Evolutionary conservation across 2,888 invertebrate species (phyloP).

Genomic region (Drosophila paranaensis): DNA sequence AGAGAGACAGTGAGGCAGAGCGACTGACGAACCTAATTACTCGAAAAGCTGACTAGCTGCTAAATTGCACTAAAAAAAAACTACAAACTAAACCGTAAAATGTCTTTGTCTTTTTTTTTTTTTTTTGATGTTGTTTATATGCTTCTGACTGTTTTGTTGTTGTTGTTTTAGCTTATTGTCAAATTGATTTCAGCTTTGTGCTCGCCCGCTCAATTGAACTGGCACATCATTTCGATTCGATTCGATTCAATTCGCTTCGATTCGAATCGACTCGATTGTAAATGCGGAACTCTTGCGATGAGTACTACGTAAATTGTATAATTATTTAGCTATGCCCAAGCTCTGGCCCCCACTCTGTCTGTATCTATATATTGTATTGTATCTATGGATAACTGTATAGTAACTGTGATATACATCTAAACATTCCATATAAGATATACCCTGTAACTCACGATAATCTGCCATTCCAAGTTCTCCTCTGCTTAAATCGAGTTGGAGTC

Average conservation of each 20-base stretch:
- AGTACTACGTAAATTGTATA: constrained; percentile 38
- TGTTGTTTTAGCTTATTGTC: not conserved
- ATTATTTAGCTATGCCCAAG: constrained; percentile 2
- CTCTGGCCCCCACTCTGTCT: no score
- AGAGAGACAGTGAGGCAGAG: not conserved
- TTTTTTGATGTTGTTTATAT: not conserved
- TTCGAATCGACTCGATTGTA: constrained; percentile 31
- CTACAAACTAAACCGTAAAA: constrained; percentile 20
- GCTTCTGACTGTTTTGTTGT: not conserved
- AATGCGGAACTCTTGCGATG: constrained; percentile 45
- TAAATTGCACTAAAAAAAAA: constrained; percentile 8
- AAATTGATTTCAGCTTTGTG: constrained; percentile 24
- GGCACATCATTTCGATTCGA: constrained; percentile 41
- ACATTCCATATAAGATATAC: no score
- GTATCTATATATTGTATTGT: not conserved
- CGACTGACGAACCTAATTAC: constrained; percentile 10
- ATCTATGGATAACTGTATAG: not conserved
- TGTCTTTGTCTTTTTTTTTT: not conserved
- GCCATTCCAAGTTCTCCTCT: no score
- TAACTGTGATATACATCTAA: no score
- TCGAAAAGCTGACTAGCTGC: constrained; percentile 15
- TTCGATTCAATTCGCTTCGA: constrained; percentile 32
- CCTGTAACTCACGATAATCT: not conserved
- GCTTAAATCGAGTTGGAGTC: no score
- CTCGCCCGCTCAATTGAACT: constrained; percentile 26